Evolutionary conservation across 2,888 invertebrate genomes (phyloP), one percentile per base, ranked within the genome.

Genomic region (Phragmatobia fuliginosa): DNA sequence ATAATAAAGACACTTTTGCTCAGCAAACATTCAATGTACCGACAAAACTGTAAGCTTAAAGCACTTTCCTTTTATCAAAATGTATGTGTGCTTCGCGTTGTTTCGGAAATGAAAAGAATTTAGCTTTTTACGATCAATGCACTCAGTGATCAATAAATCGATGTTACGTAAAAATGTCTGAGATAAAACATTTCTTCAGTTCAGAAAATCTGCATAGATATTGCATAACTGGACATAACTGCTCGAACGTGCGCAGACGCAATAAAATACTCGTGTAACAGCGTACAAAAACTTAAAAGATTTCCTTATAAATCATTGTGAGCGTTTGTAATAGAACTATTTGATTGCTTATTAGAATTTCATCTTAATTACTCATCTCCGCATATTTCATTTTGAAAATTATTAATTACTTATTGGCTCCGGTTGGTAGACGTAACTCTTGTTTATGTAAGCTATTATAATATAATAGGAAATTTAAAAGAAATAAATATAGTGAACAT

Each of bases 141-240:
- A 32, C 32, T 45, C 36, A 62, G 25, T 60, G 71, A 64, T 58
- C 67, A 75, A 80, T 82, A 71, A 69, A 32, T 31, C 68, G 58
- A 76, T 79, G 76, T 73, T 62, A 71, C 81, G 67, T 83, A 77
- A 78, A 75, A 72, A 73, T 73, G 62, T 74, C 70, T 72, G 72
- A 75, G 71, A 73, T 74, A 68, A 45, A 77, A 69, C 28, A 56
- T 80, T 78, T 64, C 61, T 67, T 45, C 38, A 80, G 62, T 14
- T 25, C 52, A 25, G 52, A 5, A 56, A 16, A 82, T 76, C 74
- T 74, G 68, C 61, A 73, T 71, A 72, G 65, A 74, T 73, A 73
- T 82, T 83, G 38, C 74, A 79, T 81, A 82, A 82, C 79, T 79
- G 79, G 58, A 62, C 59, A 73, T 76, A 81, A 81, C 81, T 59